A percentile compares a stretch with the other conserved stretches of the same genome.
Evolutionary conservation across 2,113 vertebrate genomes (phyloP).

Genomic region (Caranx melampygus): DNA sequence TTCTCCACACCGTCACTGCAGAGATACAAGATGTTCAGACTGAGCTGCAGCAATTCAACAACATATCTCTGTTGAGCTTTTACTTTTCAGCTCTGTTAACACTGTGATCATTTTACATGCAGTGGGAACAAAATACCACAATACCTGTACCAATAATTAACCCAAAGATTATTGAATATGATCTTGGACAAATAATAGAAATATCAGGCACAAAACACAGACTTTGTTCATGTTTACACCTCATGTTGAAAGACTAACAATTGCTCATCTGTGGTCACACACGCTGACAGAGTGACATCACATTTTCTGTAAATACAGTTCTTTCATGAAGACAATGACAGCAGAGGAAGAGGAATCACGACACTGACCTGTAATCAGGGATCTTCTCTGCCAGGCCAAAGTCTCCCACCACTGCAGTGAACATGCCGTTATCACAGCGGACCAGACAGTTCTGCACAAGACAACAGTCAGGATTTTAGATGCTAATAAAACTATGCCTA

Average conservation of each 20-base stretch:
- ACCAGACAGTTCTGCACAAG: conserved; percentile 92
- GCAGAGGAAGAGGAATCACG: not conserved
- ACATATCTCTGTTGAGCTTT: too few species aligned
- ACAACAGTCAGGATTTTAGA: too few species aligned
- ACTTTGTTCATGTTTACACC: not conserved
- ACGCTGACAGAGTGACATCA: not conserved
- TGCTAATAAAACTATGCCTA: too few species aligned
- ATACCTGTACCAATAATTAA: not conserved
- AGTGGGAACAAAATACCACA: not conserved
- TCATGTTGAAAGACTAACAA: not conserved
- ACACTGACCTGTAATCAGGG: conserved; percentile 90
- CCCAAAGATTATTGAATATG: not conserved
- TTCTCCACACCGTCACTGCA: conserved; percentile 87
- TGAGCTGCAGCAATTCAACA: not conserved
- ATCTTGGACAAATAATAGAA: not conserved
- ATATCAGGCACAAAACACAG: not conserved
- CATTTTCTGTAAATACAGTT: not conserved
- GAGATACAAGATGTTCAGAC: not conserved
- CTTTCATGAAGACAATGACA: not conserved
- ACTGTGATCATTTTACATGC: not conserved
- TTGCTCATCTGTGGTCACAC: not conserved
- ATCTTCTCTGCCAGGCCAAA: conserved; percentile 98
- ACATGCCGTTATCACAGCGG: conserved; percentile 85
- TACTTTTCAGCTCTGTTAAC: not conserved
- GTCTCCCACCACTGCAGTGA: conserved; percentile 94